These are phyloP conservation scores for Pseudoips prasinana DNA, from an alignment of 2,888 invertebrate species.

Conservation along the genomic window DNA sequence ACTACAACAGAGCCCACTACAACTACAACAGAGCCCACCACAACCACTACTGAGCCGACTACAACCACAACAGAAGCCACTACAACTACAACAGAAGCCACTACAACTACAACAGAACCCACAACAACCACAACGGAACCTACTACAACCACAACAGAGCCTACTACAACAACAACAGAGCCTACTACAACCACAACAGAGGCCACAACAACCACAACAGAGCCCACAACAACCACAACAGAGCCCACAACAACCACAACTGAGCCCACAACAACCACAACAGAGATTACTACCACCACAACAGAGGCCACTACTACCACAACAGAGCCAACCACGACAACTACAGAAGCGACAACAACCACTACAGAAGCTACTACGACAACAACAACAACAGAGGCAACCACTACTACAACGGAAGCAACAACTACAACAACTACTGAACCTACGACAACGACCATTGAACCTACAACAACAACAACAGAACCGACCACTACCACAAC, in stretches of 20 bases:
- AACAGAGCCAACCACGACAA: neutral
- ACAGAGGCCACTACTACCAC: neutral
- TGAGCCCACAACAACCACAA: neutral
- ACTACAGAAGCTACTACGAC: conserved; percentile 1
- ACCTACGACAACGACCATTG: too few relatives aligned
- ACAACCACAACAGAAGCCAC: conserved; percentile 2
- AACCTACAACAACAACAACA: neutral
- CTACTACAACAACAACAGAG: conserved; percentile 9
- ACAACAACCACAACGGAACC: neutral
- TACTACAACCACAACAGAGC: conserved; percentile 1
- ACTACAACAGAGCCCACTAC: conserved; percentile 1
- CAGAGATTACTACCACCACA: neutral
- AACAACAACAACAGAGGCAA: too few relatives aligned
- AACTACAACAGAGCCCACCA: neutral
- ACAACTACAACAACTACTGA: conserved; percentile 1
- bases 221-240: neutral
- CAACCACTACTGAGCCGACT: neutral
- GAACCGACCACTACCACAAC: conserved; percentile 2
- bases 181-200: conserved; percentile 5
- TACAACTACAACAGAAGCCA: conserved; percentile 6
- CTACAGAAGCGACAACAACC: conserved; percentile 2
- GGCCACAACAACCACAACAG: neutral
- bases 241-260: neutral
- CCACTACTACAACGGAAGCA: neutral
- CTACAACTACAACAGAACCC: conserved; percentile 2